phyloP scores from a whole-genome alignment of 2,113 vertebrate species.

The Perognathus longimembris region DNA sequence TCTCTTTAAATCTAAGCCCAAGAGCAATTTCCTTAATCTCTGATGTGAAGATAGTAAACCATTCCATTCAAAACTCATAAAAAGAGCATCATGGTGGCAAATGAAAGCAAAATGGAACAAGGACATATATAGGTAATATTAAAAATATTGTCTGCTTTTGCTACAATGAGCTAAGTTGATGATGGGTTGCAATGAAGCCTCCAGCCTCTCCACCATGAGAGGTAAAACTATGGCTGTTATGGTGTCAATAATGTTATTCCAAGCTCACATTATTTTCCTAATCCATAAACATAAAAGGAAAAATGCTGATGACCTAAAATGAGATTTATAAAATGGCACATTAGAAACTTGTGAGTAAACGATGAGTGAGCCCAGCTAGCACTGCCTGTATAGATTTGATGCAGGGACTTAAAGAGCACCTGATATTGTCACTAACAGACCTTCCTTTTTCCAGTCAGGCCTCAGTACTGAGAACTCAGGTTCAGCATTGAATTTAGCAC shows the following conservation, averaged over 20 bases:
- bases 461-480: not conserved
- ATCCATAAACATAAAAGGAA: slow-evolving; percentile 54
- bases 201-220: fast-evolving
- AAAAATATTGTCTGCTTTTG: not conserved
- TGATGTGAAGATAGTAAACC: slow-evolving; percentile 42
- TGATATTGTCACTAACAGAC: not conserved
- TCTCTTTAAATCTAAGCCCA: slow-evolving; percentile 46
- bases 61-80: slow-evolving; percentile 72
- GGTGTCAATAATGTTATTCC: slow-evolving; percentile 52
- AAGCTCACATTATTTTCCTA: slow-evolving; percentile 38
- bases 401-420: not conserved
- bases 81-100: slow-evolving; percentile 40
- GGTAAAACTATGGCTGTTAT: slow-evolving; percentile 45
- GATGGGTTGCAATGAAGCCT: not conserved
- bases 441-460: not conserved
- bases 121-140: not conserved
- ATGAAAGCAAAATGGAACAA: slow-evolving; percentile 58
- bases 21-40: slow-evolving; percentile 60
- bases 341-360: slow-evolving; percentile 29
- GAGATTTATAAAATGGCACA: slow-evolving; percentile 42
- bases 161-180: not conserved
- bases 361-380: not conserved
- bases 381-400: not conserved
- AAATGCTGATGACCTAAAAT: not conserved
- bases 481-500: not conserved